Percentiles rank a stretch among this genome's conserved stretches.
These are phyloP conservation scores for Cheilosia grossa DNA, from an alignment of 2,888 invertebrate genomes.

Conservation along the genomic window DNA sequence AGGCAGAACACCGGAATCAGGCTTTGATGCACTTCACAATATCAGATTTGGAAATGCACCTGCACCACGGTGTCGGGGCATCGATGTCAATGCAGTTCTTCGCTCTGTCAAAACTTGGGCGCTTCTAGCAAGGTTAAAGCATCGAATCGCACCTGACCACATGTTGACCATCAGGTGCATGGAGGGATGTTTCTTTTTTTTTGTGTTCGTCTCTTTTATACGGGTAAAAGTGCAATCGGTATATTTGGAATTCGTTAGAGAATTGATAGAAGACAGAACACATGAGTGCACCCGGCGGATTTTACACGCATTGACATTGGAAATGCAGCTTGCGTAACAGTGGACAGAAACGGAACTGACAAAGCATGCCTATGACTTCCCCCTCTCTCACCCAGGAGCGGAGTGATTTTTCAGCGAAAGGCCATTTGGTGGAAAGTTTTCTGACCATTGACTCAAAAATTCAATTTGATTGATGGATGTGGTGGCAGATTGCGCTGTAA, in stretches of 20 bases:
- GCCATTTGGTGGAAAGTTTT: constrained; percentile 34
- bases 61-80: constrained; percentile 35
- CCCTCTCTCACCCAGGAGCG: constrained; percentile 10
- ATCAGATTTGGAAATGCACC: constrained; percentile 49
- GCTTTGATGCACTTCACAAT: constrained; percentile 63
- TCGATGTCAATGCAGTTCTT: constrained; percentile 51
- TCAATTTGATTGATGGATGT: constrained; percentile 46
- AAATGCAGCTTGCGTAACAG: constrained; percentile 45
- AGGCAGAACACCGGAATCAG: constrained; percentile 55
- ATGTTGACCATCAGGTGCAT: constrained; percentile 50
- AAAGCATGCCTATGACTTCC: background rate
- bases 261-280: constrained; percentile 32
- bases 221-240: constrained; percentile 49
- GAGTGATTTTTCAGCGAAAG: constrained; percentile 42
- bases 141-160: constrained; percentile 53
- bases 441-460: constrained; percentile 22
- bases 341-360: constrained; percentile 10
- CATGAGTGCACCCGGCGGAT: constrained; percentile 57
- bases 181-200: background rate
- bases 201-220: background rate
- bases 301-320: constrained; percentile 53
- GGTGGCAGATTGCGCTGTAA: constrained; percentile 34
- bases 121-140: constrained; percentile 57
- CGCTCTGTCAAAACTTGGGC: constrained; percentile 41
- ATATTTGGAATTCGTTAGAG: constrained; percentile 64